Base-by-base conservation (phyloP, 2,113 vertebrate genomes). In the Ailuropoda melanoleuca region DNA sequence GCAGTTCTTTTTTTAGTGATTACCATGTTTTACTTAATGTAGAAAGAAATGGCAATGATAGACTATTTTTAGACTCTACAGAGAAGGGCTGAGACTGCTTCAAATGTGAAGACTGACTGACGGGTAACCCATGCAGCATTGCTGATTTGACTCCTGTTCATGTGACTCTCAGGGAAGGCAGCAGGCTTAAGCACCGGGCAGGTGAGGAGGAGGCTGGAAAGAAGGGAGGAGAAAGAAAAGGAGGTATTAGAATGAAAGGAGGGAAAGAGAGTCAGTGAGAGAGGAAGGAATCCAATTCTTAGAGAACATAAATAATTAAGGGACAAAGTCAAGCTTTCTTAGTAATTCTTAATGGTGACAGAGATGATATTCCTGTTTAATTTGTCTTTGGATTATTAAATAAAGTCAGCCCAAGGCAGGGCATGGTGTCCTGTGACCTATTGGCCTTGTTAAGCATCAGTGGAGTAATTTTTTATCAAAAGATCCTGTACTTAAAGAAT, bases 341-440 rank as follows among this genome's bases (percentile, higher is more conserved):
- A 72, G 29, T 77, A 75, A 93, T 80, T 37, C 62, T 84, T 88
- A 84, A 60, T 50, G 37, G 26, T 8, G 85, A 3, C 6, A 48
- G 26, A 81, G 56, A 55, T 68, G 8, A 78, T 60, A 78, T 46
- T 80, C 48, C n/a, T 90, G 10, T 55, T 82, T 84, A 43, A 66
- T 93, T 85, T 92, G 31, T 92, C 53, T 92, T 82, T 72, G 90
- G 13, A 31, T 92, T 48, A 93, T 78, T 87, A 11, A 95, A 70
- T 75, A 62, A 91, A 11, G 0, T 88, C 23, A 86, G 3, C 85
- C 85, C 12, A 94, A 93, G 14, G 23, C 46, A 83, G 60, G 23
- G 21, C 6, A 24, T 70, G 9, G 4, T 83, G 13, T 75, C 13
- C 37, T 87, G 23, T 80, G 48, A 93, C 23, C 29, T 89, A 37